These are phyloP conservation scores for Cariama cristata DNA, from an alignment of 2,113 vertebrate species.

Conservation along the genomic window DNA sequence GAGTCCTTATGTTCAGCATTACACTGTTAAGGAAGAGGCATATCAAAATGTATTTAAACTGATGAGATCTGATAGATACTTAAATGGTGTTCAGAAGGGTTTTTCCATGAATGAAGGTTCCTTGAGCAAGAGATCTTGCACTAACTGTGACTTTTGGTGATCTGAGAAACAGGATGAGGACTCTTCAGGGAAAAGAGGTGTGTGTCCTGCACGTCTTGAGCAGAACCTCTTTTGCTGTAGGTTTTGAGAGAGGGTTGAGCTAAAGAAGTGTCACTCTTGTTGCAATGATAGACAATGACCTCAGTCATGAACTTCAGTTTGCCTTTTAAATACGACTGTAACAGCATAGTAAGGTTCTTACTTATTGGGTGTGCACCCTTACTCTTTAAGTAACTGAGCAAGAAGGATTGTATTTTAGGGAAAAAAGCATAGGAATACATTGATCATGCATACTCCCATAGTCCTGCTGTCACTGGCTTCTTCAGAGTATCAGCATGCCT, in stretches of 20 bases:
- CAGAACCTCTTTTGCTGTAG: not conserved
- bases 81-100: not conserved
- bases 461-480: not conserved
- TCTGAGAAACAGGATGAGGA: not conserved
- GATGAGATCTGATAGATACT: not conserved
- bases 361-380: not conserved
- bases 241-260: not conserved
- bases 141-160: not conserved
- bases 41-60: constrained; percentile 29
- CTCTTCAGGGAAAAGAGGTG: not conserved
- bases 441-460: not conserved
- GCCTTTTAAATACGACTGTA: not conserved
- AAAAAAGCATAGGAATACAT: not conserved
- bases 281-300: not conserved
- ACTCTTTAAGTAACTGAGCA: not conserved
- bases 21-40: not conserved
- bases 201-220: not conserved
- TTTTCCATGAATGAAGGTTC: not conserved
- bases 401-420: not conserved
- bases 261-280: not conserved
- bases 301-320: not conserved
- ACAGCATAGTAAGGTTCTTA: not conserved
- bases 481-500: not conserved
- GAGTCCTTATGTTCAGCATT: constrained; percentile 34
- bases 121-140: not conserved